Conservation (phyloP, 2,888 invertebrate species). For the Resseliella maxima region DNA sequence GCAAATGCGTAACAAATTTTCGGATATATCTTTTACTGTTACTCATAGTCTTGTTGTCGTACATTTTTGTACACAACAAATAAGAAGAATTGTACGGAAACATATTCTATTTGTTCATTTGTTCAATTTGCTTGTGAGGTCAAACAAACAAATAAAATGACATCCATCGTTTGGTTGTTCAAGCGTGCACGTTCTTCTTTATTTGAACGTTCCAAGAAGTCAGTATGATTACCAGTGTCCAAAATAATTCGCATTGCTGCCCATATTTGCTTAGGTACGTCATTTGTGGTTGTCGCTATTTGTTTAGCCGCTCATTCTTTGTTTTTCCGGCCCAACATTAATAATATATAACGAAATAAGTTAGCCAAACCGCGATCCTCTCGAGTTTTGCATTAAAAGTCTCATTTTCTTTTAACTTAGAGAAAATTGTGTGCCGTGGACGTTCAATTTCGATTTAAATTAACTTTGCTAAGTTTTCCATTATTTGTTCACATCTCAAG, state of each 20-base stretch:
- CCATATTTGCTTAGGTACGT: conserved; percentile 9
- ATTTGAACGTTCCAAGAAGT: too few relatives aligned
- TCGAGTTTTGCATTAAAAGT: neutral
- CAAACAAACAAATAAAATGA: neutral
- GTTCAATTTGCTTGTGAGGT: neutral
- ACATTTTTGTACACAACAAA: neutral
- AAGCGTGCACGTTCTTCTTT: too few relatives aligned
- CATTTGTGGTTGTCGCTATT: neutral
- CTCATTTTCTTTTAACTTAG: conserved; percentile 9
- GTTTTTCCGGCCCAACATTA: neutral
- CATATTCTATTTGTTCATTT: neutral
- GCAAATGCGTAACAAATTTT: neutral
- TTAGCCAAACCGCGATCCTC: conserved; percentile 16
- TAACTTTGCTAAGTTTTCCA: conserved; percentile 18
- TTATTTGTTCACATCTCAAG: neutral
- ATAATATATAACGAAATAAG: conserved; percentile 5
- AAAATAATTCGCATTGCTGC: neutral
- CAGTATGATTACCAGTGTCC: neutral
- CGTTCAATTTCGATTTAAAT: conserved; percentile 38
- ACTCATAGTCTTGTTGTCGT: neutral
- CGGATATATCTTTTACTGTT: neutral
- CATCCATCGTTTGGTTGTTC: too few relatives aligned
- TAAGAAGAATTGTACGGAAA: neutral
- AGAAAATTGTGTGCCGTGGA: neutral
- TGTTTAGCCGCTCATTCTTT: neutral